Base-by-base conservation (phyloP, 2,888 invertebrate species). In the Rotaria macrura region DNA sequence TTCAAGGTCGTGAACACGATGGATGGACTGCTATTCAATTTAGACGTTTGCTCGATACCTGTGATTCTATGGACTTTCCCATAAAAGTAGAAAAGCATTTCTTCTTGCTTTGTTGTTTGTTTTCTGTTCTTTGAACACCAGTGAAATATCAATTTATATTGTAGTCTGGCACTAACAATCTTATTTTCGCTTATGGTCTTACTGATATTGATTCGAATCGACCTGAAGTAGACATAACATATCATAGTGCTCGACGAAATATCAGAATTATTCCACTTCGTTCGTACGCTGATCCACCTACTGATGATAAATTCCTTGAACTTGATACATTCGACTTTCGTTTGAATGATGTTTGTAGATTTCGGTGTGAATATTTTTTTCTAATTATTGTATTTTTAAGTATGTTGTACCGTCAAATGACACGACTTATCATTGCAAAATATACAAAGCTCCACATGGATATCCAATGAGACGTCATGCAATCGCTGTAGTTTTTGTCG, bases 11-110 rank as follows among this genome's bases (percentile, higher is more conserved):
- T 38, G 85, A 86, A 83, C 20, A 34, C 34, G 85, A 87, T 86
- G 87, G 87, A n/a, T 52, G 84, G 20, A 85, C 72, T 38, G 83
- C 85, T 7, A 72, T 87, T 38, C 87, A 85, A 49, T 87, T 86
- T 43, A 87, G 85, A 40, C 72, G 87, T 84, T 34, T 52, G n/a
- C 52, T 86, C 1, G 79, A 84, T 17, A 84, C 86, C n/a, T 87
- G 87, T 85, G 86, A 86, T 43, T 20, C 40, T 10, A 72, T 84
- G 43, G 86, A 87, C 55, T 34, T 83, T 29, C 57, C 65, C 29
- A 87, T 87, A 25, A 85, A 83, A 49, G 85, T 83, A 43, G 83
- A 25, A 38, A 38, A 9, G 0, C 0, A 47, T 47, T 47, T 47
- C 47, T 1, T 47, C 14, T 47, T 47, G 10, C 10, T 47, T 47